Percentiles rank a stretch among this genome's conserved stretches.
Evolutionary conservation across 2,888 invertebrate species (phyloP).

Genomic region (Callosobruchus maculatus): DNA sequence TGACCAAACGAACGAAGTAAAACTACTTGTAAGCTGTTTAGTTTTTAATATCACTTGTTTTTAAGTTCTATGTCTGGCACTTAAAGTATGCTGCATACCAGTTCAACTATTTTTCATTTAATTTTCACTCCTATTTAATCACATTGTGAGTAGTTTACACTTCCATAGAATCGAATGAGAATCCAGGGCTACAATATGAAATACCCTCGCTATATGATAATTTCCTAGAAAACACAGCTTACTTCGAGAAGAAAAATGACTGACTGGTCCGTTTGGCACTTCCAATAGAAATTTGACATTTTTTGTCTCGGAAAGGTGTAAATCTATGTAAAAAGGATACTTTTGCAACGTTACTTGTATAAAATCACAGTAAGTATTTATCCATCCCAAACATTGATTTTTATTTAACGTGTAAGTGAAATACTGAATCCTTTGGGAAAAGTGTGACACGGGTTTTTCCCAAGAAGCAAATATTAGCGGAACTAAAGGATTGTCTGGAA

Average conservation of each 20-base stretch:
- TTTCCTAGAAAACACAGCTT: slow-evolving; percentile 5
- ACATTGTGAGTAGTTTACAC: too few relatives aligned
- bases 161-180: too few relatives aligned
- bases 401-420: not conserved
- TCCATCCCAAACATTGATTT: not conserved
- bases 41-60: too few relatives aligned
- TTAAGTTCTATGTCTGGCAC: too few relatives aligned
- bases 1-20: too few relatives aligned
- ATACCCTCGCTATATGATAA: not conserved
- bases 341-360: not conserved
- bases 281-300: not conserved
- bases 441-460: not conserved
- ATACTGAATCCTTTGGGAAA: not conserved
- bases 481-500: not conserved
- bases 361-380: not conserved
- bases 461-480: not conserved
- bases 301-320: not conserved
- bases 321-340: not conserved
- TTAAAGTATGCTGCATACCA: too few relatives aligned
- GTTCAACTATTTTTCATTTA: too few relatives aligned
- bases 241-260: slow-evolving; percentile 12
- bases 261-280: not conserved
- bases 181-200: too few relatives aligned
- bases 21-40: too few relatives aligned
- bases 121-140: too few relatives aligned